Evolutionary conservation across 2,888 invertebrate species (phyloP).

Genomic region (Agrotis puta): DNA sequence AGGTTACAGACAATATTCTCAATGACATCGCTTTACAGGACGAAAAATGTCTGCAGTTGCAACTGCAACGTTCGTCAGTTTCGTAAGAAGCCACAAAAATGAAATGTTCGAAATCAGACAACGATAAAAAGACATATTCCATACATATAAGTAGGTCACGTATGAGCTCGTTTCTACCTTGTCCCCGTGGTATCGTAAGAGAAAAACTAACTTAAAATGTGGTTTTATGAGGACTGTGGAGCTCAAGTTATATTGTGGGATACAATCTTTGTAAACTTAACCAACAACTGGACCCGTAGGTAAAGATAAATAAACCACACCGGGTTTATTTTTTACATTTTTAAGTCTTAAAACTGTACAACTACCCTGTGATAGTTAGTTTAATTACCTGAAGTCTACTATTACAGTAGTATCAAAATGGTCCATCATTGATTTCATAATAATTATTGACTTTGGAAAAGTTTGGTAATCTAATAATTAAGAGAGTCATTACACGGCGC

Average conservation of each 20-base stretch:
- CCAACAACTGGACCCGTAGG: neutral
- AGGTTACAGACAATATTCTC: neutral
- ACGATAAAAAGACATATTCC: slow-evolving; percentile 15
- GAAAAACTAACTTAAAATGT: slow-evolving; percentile 40
- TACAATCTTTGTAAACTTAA: slow-evolving; percentile 22
- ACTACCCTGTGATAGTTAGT: no score
- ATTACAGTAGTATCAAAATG: no score
- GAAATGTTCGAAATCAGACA: neutral
- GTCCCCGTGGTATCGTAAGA: slow-evolving; percentile 35
- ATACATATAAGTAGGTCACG: slow-evolving; percentile 16
- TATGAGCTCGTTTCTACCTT: slow-evolving; percentile 25
- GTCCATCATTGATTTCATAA: no score
- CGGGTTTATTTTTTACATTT: slow-evolving; percentile 4
- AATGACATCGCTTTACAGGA: neutral
- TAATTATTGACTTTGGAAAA: no score
- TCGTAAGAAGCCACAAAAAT: slow-evolving; percentile 7
- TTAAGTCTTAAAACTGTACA: no score
- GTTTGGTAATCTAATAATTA: no score
- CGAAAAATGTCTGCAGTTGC: neutral
- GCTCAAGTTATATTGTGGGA: slow-evolving; percentile 6
- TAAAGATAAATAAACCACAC: neutral
- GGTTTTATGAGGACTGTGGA: slow-evolving; percentile 38
- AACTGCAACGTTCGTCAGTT: neutral
- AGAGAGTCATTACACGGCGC: no score
- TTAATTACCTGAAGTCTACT: no score